Conservation (phyloP, 2,797 vertebrate genomes). For the Alfaro cultratus region DNA sequence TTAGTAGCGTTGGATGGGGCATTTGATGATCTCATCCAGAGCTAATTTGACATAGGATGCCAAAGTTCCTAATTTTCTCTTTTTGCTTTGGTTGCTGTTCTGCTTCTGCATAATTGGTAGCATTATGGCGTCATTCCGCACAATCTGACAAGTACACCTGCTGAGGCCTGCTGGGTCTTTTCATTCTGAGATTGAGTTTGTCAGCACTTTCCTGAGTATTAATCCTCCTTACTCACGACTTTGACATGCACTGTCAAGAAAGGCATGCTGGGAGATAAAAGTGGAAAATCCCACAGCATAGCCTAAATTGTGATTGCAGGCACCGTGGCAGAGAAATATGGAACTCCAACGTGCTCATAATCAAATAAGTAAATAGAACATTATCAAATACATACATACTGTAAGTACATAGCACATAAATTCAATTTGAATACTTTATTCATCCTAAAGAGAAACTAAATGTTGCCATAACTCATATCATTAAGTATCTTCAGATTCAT, state of each 20-base stretch:
- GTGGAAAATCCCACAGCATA: slow-evolving; percentile 70
- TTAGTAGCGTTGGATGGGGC: background rate
- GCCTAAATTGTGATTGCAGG: slow-evolving; percentile 51
- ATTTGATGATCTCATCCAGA: background rate
- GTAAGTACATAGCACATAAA: background rate
- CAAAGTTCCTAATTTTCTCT: slow-evolving; percentile 3
- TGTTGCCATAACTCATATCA: background rate
- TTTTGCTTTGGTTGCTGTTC: slow-evolving; percentile 34
- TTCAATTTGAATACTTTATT: background rate
- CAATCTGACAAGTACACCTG: slow-evolving; percentile 35
- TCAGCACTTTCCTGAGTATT: slow-evolving; percentile 74
- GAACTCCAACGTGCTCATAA: background rate
- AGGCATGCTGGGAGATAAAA: slow-evolving; percentile 63
- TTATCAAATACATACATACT: background rate
- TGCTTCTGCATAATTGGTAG: slow-evolving; percentile 35
- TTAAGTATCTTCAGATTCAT: background rate
- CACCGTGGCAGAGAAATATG: slow-evolving; percentile 47
- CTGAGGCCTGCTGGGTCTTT: slow-evolving; percentile 40
- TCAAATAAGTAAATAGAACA: background rate
- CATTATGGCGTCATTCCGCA: slow-evolving; percentile 31
- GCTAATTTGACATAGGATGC: background rate
- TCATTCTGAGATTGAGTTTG: slow-evolving; percentile 62
- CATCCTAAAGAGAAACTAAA: background rate
- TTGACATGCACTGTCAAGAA: slow-evolving; percentile 65
- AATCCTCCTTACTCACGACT: slow-evolving; percentile 58